Evolutionary conservation across 2,113 vertebrate genomes (phyloP).

Genomic region (Triplophysa siluroides): DNA sequence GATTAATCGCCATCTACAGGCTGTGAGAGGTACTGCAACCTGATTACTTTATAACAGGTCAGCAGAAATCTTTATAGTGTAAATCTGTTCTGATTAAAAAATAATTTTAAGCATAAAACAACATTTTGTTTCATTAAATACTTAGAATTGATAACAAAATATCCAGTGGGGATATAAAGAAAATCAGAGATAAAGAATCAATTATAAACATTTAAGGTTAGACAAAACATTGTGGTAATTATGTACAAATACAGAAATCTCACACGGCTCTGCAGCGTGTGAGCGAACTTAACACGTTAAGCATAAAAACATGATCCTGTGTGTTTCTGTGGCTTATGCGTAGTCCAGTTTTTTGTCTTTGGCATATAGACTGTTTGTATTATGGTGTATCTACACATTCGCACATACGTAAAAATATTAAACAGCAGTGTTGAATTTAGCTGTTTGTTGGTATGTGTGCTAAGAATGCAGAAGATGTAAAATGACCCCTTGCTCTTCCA

Average conservation of each 20-base stretch:
- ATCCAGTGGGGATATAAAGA: neutral
- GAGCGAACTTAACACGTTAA: neutral
- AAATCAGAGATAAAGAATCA: neutral
- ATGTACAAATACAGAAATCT: neutral
- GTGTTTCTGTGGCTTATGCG: neutral
- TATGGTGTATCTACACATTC: neutral
- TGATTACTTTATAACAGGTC: no score
- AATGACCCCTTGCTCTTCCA: conserved; percentile 71
- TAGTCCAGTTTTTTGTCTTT: neutral
- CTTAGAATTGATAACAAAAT: neutral
- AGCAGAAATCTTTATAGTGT: no score
- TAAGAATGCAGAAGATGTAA: conserved; percentile 68
- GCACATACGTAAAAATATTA: neutral
- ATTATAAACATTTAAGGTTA: neutral
- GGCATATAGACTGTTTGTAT: neutral
- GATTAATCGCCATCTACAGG: conserved; percentile 20
- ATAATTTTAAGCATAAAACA: neutral
- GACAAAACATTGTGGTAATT: neutral
- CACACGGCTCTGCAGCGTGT: neutral
- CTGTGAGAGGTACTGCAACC: neutral
- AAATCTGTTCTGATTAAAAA: no score
- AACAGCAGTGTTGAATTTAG: neutral
- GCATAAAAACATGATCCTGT: neutral
- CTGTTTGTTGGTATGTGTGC: conserved; percentile 6
- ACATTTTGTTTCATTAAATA: neutral